phyloP scores from a whole-genome alignment of 1,140 invertebrate genomes.

The Apis mellifera region DNA sequence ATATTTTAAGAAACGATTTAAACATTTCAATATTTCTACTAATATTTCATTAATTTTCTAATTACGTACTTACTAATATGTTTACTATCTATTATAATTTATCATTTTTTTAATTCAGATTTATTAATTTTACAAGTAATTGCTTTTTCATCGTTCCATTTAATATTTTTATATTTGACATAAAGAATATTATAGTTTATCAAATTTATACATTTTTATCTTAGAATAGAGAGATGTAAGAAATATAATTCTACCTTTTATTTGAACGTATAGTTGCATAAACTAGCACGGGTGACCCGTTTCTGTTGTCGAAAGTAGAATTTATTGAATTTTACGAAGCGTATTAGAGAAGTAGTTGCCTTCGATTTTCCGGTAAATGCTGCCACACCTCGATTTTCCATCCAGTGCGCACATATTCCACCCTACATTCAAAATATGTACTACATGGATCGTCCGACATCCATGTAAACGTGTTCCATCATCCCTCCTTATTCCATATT shows the following conservation, averaged over 20 bases:
- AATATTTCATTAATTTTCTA: too few species aligned
- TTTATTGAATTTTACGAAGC: slow-evolving; percentile 43
- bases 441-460: neutral
- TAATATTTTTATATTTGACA: too few species aligned
- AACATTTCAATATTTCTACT: too few species aligned
- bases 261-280: neutral
- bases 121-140: too few species aligned
- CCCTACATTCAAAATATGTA: slow-evolving; percentile 32
- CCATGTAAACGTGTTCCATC: neutral
- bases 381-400: slow-evolving; percentile 41
- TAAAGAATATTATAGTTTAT: too few species aligned
- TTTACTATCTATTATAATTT: too few species aligned
- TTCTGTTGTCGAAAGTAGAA: slow-evolving; percentile 37
- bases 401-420: slow-evolving; percentile 37
- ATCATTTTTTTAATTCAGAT: too few species aligned
- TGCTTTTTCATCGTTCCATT: too few species aligned
- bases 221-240: too few species aligned
- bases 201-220: too few species aligned
- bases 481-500: neutral
- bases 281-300: slow-evolving; percentile 27
- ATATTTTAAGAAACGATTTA: too few species aligned
- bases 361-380: slow-evolving; percentile 50
- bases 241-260: neutral
- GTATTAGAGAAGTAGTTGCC: slow-evolving; percentile 33
- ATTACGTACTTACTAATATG: too few species aligned